Evolutionary conservation across 2,797 vertebrate species (phyloP).

Genomic region (Lophotriccus pileatus): DNA sequence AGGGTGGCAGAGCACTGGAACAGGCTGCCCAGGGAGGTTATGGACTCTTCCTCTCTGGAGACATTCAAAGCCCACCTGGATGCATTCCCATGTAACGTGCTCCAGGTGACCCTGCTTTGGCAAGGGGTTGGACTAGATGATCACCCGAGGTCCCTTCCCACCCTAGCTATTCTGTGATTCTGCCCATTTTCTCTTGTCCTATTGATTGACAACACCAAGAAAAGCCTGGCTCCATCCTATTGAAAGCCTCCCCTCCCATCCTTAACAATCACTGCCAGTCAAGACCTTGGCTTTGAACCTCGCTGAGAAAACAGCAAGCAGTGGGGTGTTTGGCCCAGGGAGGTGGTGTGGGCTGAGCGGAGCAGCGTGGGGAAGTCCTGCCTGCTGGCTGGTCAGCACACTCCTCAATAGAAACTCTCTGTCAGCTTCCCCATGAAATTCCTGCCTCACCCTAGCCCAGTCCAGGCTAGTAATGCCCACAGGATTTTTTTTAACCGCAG

Average conservation of each 20-base stretch:
- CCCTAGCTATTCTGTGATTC: not conserved
- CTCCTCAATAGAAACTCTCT: not conserved
- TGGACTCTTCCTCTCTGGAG: not conserved
- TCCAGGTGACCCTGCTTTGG: not conserved
- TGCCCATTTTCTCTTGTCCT: not conserved
- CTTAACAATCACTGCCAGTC: not conserved
- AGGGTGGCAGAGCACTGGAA: not conserved
- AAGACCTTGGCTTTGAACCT: not conserved
- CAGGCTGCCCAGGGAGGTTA: accelerated
- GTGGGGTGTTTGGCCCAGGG: not conserved
- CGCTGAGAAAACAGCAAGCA: not conserved
- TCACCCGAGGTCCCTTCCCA: not conserved
- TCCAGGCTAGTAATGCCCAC: not conserved
- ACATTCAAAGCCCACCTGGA: not conserved
- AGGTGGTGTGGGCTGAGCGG: accelerated
- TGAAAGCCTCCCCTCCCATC: not conserved
- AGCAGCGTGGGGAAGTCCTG: accelerated
- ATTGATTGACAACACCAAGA: not conserved
- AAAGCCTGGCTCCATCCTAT: not conserved
- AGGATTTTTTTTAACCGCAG: not conserved
- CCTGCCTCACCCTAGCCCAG: not conserved
- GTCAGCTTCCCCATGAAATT: not conserved
- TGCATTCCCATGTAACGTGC: not conserved
- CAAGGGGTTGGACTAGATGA: not conserved
- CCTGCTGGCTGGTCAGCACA: not conserved